Conservation (phyloP, 2,888 invertebrate genomes). For the Mesorhabditis belari region DNA sequence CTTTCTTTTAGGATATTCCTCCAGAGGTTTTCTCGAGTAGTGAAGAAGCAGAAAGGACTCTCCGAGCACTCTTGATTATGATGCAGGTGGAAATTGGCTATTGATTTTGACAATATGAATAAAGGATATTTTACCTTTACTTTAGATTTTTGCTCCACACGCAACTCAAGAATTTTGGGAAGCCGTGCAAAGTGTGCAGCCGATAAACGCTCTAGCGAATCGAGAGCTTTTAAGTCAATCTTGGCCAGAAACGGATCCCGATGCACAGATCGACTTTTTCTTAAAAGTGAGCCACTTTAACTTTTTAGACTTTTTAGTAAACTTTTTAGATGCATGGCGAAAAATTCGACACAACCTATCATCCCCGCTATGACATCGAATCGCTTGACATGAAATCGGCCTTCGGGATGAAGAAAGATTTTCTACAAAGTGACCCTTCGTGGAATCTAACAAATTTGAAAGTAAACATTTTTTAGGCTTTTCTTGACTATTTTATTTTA, state of each 20-base stretch:
- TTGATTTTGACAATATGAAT: not conserved
- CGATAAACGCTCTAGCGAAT: not conserved
- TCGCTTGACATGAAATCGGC: not conserved
- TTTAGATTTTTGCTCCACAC: constrained; percentile 29
- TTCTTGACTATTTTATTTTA: not conserved
- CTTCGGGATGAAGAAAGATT: not conserved
- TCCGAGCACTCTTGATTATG: constrained; percentile 47
- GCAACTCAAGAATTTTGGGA: constrained; percentile 32
- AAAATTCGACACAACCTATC: not conserved
- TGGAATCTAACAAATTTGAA: no score
- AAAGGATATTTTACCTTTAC: not conserved
- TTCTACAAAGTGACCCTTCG: no score
- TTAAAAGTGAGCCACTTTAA: constrained; percentile 14
- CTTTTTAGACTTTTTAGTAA: no score
- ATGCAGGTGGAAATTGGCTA: no score
- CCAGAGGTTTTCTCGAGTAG: constrained; percentile 34
- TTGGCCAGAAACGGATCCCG: constrained; percentile 43
- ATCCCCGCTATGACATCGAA: not conserved
- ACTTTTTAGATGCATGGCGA: not conserved
- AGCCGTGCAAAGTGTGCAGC: not conserved
- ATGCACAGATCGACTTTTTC: constrained; percentile 37
- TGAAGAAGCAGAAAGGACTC: constrained; percentile 37
- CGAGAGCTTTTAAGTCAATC: constrained; percentile 10
- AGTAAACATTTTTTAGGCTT: not conserved
- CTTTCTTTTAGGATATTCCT: no score